Conservation (phyloP, 2,797 vertebrate species). For the Alauda arvensis region DNA sequence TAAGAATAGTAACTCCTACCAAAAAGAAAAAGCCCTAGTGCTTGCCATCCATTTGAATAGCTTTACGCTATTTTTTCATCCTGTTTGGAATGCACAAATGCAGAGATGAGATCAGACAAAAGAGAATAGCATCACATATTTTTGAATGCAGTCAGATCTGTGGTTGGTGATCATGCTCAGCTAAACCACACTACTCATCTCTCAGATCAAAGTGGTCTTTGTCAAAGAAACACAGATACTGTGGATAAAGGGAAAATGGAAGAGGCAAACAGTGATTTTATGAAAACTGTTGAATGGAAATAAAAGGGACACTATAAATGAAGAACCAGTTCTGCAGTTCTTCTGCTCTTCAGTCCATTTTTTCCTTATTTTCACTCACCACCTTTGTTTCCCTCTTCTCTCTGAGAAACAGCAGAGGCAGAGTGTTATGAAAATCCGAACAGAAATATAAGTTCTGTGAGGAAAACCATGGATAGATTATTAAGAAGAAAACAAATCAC, state of each 20-base stretch:
- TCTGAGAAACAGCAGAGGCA: background rate
- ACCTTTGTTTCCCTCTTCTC: background rate
- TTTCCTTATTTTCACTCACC: background rate
- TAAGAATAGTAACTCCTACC: background rate
- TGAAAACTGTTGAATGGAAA: background rate
- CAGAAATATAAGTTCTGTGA: background rate
- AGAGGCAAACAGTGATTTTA: background rate
- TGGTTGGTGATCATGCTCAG: background rate
- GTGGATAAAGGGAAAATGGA: background rate
- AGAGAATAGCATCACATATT: background rate
- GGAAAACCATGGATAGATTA: background rate
- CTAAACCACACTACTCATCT: background rate
- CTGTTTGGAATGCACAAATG: background rate
- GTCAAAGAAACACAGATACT: background rate
- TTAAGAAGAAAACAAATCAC: background rate
- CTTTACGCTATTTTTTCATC: background rate
- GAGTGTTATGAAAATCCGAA: background rate
- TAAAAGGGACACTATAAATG: background rate
- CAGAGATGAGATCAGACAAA: background rate
- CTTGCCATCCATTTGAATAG: background rate
- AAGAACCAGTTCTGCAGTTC: background rate
- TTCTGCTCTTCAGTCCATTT: background rate
- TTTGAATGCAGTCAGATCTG: background rate
- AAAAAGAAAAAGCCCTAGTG: background rate
- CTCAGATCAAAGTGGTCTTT: background rate